Percentiles rank a stretch among this genome's conserved stretches.
Evolutionary conservation across 2,888 invertebrate species (phyloP).

Genomic region (Trisateles emortualis): DNA sequence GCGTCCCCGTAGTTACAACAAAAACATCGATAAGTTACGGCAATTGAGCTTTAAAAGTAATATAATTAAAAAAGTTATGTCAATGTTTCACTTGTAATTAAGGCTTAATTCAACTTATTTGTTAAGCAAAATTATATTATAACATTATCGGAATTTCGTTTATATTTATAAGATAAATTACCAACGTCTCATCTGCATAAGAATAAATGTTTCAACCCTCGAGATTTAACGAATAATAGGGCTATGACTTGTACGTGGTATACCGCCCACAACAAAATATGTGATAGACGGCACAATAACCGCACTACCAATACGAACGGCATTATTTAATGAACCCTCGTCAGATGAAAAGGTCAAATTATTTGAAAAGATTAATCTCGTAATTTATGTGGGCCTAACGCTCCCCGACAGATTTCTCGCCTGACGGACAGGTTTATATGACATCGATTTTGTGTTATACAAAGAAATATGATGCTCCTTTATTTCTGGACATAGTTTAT

Average conservation of each 20-base stretch:
- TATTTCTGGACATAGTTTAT: conserved; percentile 28
- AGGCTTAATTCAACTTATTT: no score
- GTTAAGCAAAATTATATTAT: conserved; percentile 8
- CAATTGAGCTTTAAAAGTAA: conserved; percentile 26
- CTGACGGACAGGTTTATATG: conserved; percentile 70
- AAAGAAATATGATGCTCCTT: conserved; percentile 43
- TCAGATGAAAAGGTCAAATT: conserved; percentile 86
- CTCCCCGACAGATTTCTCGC: conserved; percentile 77
- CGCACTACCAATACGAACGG: conserved; percentile 79
- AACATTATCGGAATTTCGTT: conserved; percentile 5
- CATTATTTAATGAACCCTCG: conserved; percentile 87
- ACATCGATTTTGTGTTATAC: conserved; percentile 74
- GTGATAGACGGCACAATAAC: conserved; percentile 85
- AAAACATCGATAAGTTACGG: conserved; percentile 19
- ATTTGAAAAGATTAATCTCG: conserved; percentile 86
- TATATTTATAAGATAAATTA: conserved; percentile 10
- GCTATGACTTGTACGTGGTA: conserved; percentile 56
- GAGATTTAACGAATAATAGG: conserved; percentile 43
- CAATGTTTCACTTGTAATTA: conserved; percentile 24
- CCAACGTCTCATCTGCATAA: conserved; percentile 20
- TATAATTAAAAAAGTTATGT: conserved; percentile 8
- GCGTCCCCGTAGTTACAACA: no score
- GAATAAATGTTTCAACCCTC: conserved; percentile 37
- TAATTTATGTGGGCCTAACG: conserved; percentile 83
- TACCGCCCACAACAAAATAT: conserved; percentile 76